phyloP scores from a whole-genome alignment of 2,888 invertebrate genomes.

The Dasysyrphus tricinctus region DNA sequence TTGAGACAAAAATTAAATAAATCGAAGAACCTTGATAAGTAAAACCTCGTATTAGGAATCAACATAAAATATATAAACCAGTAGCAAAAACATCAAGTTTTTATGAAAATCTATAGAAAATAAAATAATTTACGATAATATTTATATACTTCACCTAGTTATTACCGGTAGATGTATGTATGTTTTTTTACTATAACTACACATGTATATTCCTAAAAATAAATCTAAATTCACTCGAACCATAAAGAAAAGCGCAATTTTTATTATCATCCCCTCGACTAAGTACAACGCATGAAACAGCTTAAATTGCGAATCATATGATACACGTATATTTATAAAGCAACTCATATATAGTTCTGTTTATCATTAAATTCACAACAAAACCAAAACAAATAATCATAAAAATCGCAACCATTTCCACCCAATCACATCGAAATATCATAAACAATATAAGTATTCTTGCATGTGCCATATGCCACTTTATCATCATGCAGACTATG shows the following conservation, averaged over 20 bases:
- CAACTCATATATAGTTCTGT: not conserved
- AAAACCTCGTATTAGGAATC: no score
- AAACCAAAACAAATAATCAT: conserved; percentile 7
- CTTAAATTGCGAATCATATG: not conserved
- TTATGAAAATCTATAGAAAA: not conserved
- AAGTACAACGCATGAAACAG: not conserved
- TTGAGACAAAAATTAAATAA: no score
- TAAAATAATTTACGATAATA: not conserved
- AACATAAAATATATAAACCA: not conserved
- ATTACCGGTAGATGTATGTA: not conserved
- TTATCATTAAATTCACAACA: conserved; percentile 4
- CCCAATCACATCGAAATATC: not conserved
- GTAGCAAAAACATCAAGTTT: accelerated
- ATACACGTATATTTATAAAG: not conserved
- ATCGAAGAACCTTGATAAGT: no score
- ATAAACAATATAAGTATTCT: conserved; percentile 15
- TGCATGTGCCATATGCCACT: not conserved
- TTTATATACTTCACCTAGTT: not conserved
- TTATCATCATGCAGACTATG: not conserved
- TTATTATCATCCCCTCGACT: conserved; percentile 22
- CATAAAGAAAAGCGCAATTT: conserved; percentile 17
- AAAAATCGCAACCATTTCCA: not conserved
- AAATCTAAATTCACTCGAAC: not conserved
- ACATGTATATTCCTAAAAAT: not conserved
- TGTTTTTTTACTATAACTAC: not conserved